Base-by-base conservation (phyloP, 2,888 invertebrate genomes). In the Cephus pygmeus region DNA sequence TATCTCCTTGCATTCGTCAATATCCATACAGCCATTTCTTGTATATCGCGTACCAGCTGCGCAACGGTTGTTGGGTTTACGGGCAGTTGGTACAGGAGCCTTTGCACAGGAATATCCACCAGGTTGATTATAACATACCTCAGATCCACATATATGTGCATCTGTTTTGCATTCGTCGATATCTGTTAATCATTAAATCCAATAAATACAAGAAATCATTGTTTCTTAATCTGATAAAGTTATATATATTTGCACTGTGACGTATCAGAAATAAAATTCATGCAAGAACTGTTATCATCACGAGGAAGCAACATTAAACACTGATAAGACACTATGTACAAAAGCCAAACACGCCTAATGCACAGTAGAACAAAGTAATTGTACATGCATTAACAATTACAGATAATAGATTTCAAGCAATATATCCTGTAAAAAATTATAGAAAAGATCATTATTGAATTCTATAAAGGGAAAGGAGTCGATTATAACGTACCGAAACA, bases 111-210 rank as follows among this genome's bases (percentile, higher is more conserved):
- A 94, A 91, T 94, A 95, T 1, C 94, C 93, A 0, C 95, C 95
- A 0, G 93, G 93, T 69, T 94, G 94, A 89, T 96, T 96, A 83
- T 95, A 93, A 86, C 96, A 96, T 1, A 93, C 92, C 35, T 94
- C 94, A 11, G 92, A 91, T 0, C 92, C 93, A 77, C 95, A 95
- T 76, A 93, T 92, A 77, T 95, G 92, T 76, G 93, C 92, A 40
- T 94, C 94, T 71, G 93, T 92, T 0, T 92, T 92, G 86, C 97
- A 97, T 90, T 97, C 97, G 88, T 97, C 95, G 84, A 97, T 94
- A 92, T 97, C 97, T 97, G 88, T 80, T 69, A 9, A 73, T 56
- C 31, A 23, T 31, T 40, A n/a, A 56, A 74, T 12, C 12, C 6
- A 71, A 56, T 56, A 56, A 56, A 23, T 56, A 56, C 6, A 9